Base-by-base conservation (phyloP, 1,140 invertebrate genomes). In the Neocloeon triangulifer region DNA sequence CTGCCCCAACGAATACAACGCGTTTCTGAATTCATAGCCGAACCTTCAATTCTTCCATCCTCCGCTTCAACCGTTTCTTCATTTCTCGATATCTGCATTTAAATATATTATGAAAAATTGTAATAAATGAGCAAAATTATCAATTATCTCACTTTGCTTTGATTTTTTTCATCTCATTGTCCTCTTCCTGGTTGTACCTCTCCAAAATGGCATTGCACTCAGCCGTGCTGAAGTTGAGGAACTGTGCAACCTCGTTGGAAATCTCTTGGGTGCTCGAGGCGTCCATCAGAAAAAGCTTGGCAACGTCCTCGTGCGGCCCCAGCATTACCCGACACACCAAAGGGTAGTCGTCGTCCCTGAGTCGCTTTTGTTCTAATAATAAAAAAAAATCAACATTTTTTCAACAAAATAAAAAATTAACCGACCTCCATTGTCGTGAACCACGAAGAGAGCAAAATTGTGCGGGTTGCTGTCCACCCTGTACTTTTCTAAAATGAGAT, bases 401-500 rank as follows among this genome's bases (percentile, higher is more conserved):
- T 12, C 22, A 23, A 23, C 12, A 23, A 23, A 23, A 23, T 12
- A 23, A 12, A 23, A 23, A 23, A 23, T 23, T 23, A 23, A 12
- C 8, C 50, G 51, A 76, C 73, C 73, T 48, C 79, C 79, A 53
- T 78, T 81, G 48, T 84, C 79, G 34, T 73, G 62, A 25, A 85
- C 65, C 25, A 84, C 64, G 47, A 74, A 85, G 10, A 86, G 52
- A 7, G 77, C 74, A 56, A 84, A 86, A 53, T 81, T 73, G 33
- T 68, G 61, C 1, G 74, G 58, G 37, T 69, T 62, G 42, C 66
- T 78, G 54, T 71, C 79, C 40, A 86, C 77, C 56, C 81, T 81
- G 48, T 85, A 86, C 47, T 85, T 86, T 38, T 85, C 79, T 16
- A 85, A 54, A 50, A 86, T 62, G 20, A 81, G 61, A 53, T 78